Evolutionary conservation across 2,113 vertebrate species (phyloP).

Genomic region (Sturnira hondurensis): DNA sequence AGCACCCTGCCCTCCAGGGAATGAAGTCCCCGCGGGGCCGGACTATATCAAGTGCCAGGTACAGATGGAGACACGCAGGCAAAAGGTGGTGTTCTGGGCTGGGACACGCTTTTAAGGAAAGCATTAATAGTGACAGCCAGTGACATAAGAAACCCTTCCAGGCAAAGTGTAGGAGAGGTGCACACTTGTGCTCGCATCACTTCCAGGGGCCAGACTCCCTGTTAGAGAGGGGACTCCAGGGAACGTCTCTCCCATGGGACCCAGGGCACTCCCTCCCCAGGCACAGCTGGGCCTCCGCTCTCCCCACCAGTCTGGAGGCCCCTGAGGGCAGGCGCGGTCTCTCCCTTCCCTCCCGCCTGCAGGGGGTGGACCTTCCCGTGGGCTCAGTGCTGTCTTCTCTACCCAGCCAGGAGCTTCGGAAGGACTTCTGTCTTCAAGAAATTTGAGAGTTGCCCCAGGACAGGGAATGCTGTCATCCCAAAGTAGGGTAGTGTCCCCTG

Average conservation of each 20-base stretch:
- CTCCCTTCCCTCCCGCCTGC: neutral
- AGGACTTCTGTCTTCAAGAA: neutral
- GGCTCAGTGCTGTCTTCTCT: neutral
- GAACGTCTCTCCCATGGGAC: neutral
- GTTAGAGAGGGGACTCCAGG: neutral
- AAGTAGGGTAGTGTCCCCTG: neutral
- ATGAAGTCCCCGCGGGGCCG: neutral
- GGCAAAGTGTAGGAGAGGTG: neutral
- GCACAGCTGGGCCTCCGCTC: neutral
- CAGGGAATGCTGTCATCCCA: neutral
- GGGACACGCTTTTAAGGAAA: neutral
- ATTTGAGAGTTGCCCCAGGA: neutral
- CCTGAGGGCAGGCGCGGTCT: neutral
- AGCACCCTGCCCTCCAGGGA: neutral
- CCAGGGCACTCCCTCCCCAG: neutral
- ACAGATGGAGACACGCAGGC: neutral
- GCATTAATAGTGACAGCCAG: neutral
- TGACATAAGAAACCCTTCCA: neutral
- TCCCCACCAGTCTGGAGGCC: neutral
- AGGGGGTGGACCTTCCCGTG: neutral
- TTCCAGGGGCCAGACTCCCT: neutral
- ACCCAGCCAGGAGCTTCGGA: neutral
- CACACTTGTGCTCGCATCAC: rapidly evolving
- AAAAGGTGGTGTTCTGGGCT: neutral
- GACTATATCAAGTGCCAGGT: neutral